phyloP scores from a whole-genome alignment of 2,888 invertebrate species.

The Schrankia costaestrigalis region DNA sequence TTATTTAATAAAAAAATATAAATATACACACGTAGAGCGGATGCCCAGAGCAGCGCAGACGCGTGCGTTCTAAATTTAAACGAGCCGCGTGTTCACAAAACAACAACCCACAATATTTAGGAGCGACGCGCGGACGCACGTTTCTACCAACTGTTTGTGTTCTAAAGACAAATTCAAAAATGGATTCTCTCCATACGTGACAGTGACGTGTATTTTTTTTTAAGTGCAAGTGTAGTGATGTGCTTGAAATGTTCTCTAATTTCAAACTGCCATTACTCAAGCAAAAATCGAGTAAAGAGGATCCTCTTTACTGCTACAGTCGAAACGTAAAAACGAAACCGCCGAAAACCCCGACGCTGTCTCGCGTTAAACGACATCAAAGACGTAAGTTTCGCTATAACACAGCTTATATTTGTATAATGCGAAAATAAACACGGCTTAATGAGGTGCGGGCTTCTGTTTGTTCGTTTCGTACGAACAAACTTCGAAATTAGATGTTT shows the following conservation, averaged over 20 bases:
- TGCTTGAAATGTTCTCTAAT: constrained; percentile 75
- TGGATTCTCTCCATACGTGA: constrained; percentile 29
- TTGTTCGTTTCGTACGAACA: constrained; percentile 39
- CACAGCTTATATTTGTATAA: constrained; percentile 39
- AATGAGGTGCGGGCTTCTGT: constrained; percentile 58
- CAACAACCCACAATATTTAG: constrained; percentile 67
- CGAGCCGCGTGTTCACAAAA: constrained; percentile 63
- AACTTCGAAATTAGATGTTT: constrained; percentile 56
- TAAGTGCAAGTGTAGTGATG: constrained; percentile 30
- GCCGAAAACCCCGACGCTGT: constrained; percentile 78
- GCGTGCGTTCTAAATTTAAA: constrained; percentile 66
- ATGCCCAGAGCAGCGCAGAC: constrained; percentile 58
- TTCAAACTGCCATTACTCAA: constrained; percentile 79
- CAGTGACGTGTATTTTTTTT: constrained; percentile 28
- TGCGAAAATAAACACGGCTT: constrained; percentile 59
- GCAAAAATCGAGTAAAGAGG: constrained; percentile 65
- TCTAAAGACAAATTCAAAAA: constrained; percentile 25
- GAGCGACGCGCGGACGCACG: constrained; percentile 59
- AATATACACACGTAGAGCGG: constrained; percentile 46
- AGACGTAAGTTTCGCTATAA: constrained; percentile 62
- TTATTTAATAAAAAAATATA: constrained; percentile 55
- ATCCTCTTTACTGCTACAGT: constrained; percentile 71
- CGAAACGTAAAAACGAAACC: constrained; percentile 75
- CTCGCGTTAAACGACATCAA: constrained; percentile 75
- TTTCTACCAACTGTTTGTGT: constrained; percentile 35